Evolutionary conservation across 2,888 invertebrate genomes (phyloP).

Genomic region (Thumatha senex): DNA sequence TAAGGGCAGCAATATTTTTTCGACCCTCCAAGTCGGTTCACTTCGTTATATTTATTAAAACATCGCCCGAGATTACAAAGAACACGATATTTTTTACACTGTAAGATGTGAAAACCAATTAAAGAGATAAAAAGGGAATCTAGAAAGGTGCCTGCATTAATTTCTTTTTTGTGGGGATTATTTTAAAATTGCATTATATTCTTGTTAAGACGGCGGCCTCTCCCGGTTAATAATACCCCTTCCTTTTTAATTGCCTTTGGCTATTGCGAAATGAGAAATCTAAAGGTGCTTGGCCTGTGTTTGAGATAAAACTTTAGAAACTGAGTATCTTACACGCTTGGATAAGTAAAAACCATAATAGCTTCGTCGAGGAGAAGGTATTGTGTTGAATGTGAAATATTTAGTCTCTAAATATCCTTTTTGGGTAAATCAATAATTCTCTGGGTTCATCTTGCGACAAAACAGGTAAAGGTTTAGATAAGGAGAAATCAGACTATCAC

Average conservation of each 20-base stretch:
- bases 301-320: slow-evolving; percentile 70
- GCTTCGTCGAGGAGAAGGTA: too few species aligned
- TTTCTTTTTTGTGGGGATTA: slow-evolving; percentile 83
- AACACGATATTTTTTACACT: slow-evolving; percentile 83
- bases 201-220: slow-evolving; percentile 79
- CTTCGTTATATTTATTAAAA: slow-evolving; percentile 84
- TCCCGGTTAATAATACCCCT: slow-evolving; percentile 79
- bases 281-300: slow-evolving; percentile 70
- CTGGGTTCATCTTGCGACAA: too few species aligned
- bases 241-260: slow-evolving; percentile 81
- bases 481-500: too few species aligned
- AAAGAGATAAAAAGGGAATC: slow-evolving; percentile 83
- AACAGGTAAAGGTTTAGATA: too few species aligned
- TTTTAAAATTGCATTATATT: slow-evolving; percentile 84
- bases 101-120: slow-evolving; percentile 84
- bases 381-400: too few species aligned
- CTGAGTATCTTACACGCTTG: slow-evolving; percentile 44
- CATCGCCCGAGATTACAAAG: slow-evolving; percentile 83
- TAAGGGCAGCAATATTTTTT: slow-evolving; percentile 79
- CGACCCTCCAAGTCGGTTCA: slow-evolving; percentile 64
- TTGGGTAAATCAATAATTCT: too few species aligned
- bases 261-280: slow-evolving; percentile 82
- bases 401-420: too few species aligned
- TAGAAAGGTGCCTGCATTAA: slow-evolving; percentile 83
- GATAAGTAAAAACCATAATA: slow-evolving; percentile 17